These are phyloP conservation scores for Hippocampus kuda DNA, from an alignment of 2,797 vertebrate genomes.

Conservation along the genomic window DNA sequence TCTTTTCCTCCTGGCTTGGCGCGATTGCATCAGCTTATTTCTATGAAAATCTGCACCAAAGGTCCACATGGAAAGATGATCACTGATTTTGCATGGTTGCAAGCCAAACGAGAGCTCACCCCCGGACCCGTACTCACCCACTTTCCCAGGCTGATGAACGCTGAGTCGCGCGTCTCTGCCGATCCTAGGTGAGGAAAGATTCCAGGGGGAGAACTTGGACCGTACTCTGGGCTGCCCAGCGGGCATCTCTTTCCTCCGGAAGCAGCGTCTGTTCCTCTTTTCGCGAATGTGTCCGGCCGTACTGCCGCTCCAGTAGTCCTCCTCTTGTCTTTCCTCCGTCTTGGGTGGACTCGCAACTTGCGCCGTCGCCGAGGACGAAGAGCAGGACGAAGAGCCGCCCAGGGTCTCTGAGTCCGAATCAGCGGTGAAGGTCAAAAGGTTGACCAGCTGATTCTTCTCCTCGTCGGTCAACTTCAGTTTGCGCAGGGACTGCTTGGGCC, in stretches of 20 bases:
- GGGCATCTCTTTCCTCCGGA: slow-evolving; percentile 56
- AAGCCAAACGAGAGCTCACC: no score
- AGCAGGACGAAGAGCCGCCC: slow-evolving; percentile 62
- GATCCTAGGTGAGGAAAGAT: slow-evolving; percentile 69
- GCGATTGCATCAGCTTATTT: no score
- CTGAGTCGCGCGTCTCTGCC: slow-evolving; percentile 56
- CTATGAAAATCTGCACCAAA: no score
- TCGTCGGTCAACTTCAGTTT: slow-evolving; percentile 67
- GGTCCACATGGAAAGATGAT: no score
- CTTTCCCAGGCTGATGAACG: slow-evolving; percentile 49
- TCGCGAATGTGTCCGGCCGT: slow-evolving; percentile 43
- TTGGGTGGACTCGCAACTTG: slow-evolving; percentile 40
- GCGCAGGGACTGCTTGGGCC: slow-evolving; percentile 52
- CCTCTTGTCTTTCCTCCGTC: slow-evolving; percentile 55
- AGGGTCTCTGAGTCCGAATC: slow-evolving; percentile 69
- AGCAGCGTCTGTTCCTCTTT: slow-evolving; percentile 53
- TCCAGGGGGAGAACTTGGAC: slow-evolving; percentile 76
- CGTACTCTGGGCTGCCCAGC: slow-evolving; percentile 43
- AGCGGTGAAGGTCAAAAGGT: slow-evolving; percentile 60
- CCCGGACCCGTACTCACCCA: slow-evolving; percentile 38
- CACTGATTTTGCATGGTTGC: no score
- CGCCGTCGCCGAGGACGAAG: slow-evolving; percentile 60
- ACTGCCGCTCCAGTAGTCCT: slow-evolving; percentile 63
- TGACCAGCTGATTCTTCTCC: slow-evolving; percentile 69
- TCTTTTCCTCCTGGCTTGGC: no score